phyloP scores from a whole-genome alignment of 2,797 vertebrate species.

The Rhabdomys pumilio region DNA sequence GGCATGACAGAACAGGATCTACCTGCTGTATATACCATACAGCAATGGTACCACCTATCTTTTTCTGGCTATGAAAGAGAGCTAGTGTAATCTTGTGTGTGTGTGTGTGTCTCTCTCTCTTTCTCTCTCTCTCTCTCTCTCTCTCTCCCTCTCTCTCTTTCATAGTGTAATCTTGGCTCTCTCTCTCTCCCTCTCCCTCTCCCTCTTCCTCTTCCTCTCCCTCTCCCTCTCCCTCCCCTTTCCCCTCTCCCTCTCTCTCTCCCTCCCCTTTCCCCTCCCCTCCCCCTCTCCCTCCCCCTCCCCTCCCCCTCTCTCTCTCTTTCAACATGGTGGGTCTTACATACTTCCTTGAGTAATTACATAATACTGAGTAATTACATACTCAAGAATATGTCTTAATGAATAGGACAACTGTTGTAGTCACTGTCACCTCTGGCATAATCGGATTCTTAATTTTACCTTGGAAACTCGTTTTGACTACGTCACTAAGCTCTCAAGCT shows the following conservation, averaged over 20 bases:
- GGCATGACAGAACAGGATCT: neutral
- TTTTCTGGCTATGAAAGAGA: neutral
- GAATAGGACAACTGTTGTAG: neutral
- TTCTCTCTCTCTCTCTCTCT: no score
- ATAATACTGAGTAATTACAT: neutral
- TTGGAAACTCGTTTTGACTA: neutral
- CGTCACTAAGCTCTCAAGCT: slow-evolving; percentile 8
- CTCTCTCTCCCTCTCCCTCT: neutral
- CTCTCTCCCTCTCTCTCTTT: no score
- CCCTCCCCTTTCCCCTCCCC: neutral
- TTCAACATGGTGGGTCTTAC: neutral
- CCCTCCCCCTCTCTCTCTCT: neutral
- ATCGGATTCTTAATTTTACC: neutral
- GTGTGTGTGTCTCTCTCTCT: no score
- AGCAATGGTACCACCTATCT: neutral
- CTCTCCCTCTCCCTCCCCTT: no score
- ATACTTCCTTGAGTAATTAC: neutral
- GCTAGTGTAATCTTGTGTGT: neutral
- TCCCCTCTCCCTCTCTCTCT: no score
- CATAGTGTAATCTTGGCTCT: no score
- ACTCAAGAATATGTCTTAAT: slow-evolving; percentile 5
- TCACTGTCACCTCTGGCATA: neutral
- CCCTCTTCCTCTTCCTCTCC: no score
- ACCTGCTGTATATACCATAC: neutral
- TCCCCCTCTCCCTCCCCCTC: neutral